A percentile compares a stretch with the other conserved stretches of the same genome.
Conservation (phyloP, 2,888 invertebrate species). For the Caenorhabditis auriculariae region DNA sequence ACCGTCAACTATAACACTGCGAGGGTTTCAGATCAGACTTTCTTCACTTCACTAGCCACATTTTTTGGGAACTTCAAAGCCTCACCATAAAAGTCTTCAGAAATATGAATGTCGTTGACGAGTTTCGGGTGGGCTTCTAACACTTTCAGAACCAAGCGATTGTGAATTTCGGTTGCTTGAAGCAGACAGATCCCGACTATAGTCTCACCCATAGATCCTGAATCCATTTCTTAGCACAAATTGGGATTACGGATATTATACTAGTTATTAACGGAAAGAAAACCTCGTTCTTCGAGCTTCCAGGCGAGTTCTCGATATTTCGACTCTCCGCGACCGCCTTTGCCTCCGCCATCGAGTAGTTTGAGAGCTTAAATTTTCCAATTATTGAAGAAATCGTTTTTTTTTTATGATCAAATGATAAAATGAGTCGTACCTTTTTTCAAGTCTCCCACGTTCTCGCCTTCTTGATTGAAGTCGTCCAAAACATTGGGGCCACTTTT, state of each 20-base stretch:
- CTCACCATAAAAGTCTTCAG: constrained; percentile 93
- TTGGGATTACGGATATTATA: no score
- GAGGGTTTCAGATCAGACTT: no score
- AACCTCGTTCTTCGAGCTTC: constrained; percentile 39
- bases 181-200: constrained; percentile 80
- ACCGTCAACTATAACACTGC: no score
- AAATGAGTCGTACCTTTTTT: constrained; percentile 28
- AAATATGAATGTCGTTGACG: constrained; percentile 91
- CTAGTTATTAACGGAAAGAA: constrained; percentile 71
- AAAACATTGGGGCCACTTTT: constrained; percentile 52
- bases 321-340: constrained; percentile 62
- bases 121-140: constrained; percentile 88
- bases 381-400: constrained; percentile 4
- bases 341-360: constrained; percentile 44
- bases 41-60: no score
- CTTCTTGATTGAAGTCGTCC: constrained; percentile 47
- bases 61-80: background rate
- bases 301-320: constrained; percentile 71
- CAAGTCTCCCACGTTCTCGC: constrained; percentile 43
- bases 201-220: constrained; percentile 78
- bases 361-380: no score
- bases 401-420: background rate
- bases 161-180: constrained; percentile 81
- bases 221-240: background rate
- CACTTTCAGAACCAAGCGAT: constrained; percentile 88